Conservation (phyloP, 2,113 vertebrate species). For the Carassius auratus region DNA sequence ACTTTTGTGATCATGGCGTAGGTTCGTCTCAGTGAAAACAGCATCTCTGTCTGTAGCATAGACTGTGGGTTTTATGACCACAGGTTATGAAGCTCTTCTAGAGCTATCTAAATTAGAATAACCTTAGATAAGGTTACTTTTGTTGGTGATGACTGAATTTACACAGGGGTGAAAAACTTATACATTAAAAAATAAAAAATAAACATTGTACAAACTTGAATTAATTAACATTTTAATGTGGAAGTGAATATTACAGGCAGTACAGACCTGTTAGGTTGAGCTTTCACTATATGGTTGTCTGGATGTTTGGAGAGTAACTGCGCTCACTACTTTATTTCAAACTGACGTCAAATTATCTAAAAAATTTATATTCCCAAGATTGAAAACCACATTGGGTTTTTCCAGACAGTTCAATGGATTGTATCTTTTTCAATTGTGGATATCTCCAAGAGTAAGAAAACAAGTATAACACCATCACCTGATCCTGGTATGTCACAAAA, state of each 20-base stretch:
- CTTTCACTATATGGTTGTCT: neutral
- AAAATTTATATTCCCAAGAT: neutral
- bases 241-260: neutral
- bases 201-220: neutral
- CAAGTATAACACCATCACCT: conserved; percentile 13
- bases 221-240: neutral
- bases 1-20: too few relatives aligned
- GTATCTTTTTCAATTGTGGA: neutral
- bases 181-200: too few relatives aligned
- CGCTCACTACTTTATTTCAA: neutral
- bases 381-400: neutral
- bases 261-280: neutral
- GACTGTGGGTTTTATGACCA: too few relatives aligned
- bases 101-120: neutral
- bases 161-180: neutral
- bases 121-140: neutral
- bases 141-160: neutral
- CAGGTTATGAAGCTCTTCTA: too few relatives aligned
- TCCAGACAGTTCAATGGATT: neutral
- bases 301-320: neutral
- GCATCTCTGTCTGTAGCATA: too few relatives aligned
- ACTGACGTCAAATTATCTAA: neutral
- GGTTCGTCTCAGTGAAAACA: too few relatives aligned
- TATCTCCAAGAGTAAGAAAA: conserved; percentile 34
- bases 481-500: neutral